Evolutionary conservation across 2,797 vertebrate genomes (phyloP), one percentile per base, ranked within the genome.

Genomic region (Salarias fasciatus): DNA sequence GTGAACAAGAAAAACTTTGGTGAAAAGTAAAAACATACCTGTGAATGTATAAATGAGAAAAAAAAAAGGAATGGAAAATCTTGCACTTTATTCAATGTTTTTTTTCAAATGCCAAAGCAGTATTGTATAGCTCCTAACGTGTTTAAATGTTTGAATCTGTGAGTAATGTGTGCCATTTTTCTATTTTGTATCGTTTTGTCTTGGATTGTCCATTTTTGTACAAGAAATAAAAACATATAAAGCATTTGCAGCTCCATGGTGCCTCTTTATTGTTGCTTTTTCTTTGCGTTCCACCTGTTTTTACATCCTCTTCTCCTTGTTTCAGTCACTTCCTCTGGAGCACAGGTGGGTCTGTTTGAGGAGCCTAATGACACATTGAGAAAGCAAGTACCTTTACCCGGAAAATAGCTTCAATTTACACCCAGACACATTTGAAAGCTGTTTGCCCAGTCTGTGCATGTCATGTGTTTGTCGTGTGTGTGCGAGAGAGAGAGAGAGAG

Each of bases 51-150:
- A 84, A 72, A 75, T 75, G 57, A 71, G 54, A 77, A 88, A 88
- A 88, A 29, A 45, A 46, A 58, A 45, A 45, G 57, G 77, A 13
- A 92, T 91, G 90, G 92, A 56, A 59, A 87, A 80, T 59, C 79
- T 91, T 92, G 95, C 96, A 98, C 96, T 97, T 98, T 96, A 96
- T 91, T 94, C 87, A 69, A 86, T 93, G 92, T 94, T 91, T 92
- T 92, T n/a, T 78, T 49, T 66, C 65, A 93, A 86, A 94, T 93
- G 95, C 95, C 95, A 93, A 95, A 97, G 95, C 96, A 96, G 96
- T 97, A 93, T 97, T 96, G 94, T 92, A 86, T 67, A 90, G 91
- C 80, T 70, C 71, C 78, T 57, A 36, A 53, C 71, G 89, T 91
- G 72, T 90, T 82, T 87, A 83, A 89, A 88, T 50, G 87, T 94